Evolutionary conservation across 2,888 invertebrate species (phyloP), one percentile per base, ranked within the genome.

Genomic region (Celastrina argiolus): DNA sequence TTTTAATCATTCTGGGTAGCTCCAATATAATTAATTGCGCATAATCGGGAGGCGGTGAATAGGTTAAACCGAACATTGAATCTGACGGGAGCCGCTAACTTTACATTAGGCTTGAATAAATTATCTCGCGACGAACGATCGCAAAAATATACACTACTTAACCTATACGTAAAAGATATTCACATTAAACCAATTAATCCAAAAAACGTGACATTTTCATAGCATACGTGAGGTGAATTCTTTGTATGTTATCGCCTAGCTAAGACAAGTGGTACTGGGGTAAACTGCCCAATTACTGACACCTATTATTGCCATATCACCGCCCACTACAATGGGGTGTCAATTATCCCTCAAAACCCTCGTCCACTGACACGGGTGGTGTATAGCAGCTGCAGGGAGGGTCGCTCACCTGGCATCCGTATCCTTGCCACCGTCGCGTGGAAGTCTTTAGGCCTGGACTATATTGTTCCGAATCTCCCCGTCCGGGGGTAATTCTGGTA

Each of bases 91-190:
- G 12, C 61, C 61, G 36, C 61, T 22, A 61, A 34, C 36, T 59
- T 61, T 36, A 31, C 58, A 58, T 22, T 51, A 22, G 51, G 51
- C 51, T 51, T 26, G 51, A 51, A 51, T 58, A 36, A 61, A 61
- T 61, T 61, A 61, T 61, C 18, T 61, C 39, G 36, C 36, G 61
- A 61, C 18, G 22, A 34, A 10, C 28, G 6, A 58, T 31, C 58
- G 31, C 8, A 41, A 70, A 70, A 26, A 63, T 67, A 67, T 64
- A 66, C 65, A 69, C 76, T 78, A 78, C 78, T 78, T 81, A 80
- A 78, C 74, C 77, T 81, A 81, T 80, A 80, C 74, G 76, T 76
- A 76, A 76, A 79, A 71, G 73, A 79, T 73, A 74, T 70, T 74
- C 76, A 78, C 76, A 74, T 76, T 72, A 75, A 74, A 75, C 69